Evolutionary conservation across 2,888 invertebrate species (phyloP).

Genomic region (Ornithoptera alexandrae): DNA sequence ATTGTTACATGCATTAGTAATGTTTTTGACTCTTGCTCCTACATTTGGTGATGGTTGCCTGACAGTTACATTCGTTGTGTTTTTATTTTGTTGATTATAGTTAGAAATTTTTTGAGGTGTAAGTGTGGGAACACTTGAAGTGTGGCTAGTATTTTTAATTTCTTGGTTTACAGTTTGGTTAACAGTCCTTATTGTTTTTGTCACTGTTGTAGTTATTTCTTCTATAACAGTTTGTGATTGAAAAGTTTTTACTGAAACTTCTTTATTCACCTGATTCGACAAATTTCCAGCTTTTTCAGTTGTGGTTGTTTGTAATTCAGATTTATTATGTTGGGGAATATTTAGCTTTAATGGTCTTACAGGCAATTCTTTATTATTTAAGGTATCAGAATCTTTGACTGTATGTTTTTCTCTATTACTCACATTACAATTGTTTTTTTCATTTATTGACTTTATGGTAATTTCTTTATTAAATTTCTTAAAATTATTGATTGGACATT

Average conservation of each 20-base stretch:
- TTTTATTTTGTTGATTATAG: conserved; percentile 42
- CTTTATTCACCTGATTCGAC: conserved; percentile 60
- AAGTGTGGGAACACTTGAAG: conserved; percentile 37
- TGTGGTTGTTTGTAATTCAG: conserved; percentile 32
- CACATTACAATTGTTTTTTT: conserved; percentile 37
- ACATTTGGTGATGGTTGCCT: conserved; percentile 50
- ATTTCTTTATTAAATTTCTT: conserved; percentile 57
- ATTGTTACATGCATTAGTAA: conserved; percentile 34
- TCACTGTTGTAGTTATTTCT: conserved; percentile 74
- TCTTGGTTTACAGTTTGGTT: conserved; percentile 67
- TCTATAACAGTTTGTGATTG: conserved; percentile 70
- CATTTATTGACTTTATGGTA: conserved; percentile 42
- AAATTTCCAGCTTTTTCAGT: conserved; percentile 46
- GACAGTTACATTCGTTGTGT: conserved; percentile 52
- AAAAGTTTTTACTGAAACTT: conserved; percentile 67
- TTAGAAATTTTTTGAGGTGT: conserved; percentile 48
- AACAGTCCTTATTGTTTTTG: conserved; percentile 71
- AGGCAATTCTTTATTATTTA: conserved; percentile 41
- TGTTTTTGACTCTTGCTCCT: conserved; percentile 47
- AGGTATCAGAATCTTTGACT: conserved; percentile 29
- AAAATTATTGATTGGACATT: conserved; percentile 45
- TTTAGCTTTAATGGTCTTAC: conserved; percentile 47
- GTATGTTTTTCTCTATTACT: conserved; percentile 29
- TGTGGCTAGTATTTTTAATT: conserved; percentile 49
- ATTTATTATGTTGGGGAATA: conserved; percentile 34